phyloP scores from a whole-genome alignment of 2,113 vertebrate species.

The Thomomys bottae region DNA sequence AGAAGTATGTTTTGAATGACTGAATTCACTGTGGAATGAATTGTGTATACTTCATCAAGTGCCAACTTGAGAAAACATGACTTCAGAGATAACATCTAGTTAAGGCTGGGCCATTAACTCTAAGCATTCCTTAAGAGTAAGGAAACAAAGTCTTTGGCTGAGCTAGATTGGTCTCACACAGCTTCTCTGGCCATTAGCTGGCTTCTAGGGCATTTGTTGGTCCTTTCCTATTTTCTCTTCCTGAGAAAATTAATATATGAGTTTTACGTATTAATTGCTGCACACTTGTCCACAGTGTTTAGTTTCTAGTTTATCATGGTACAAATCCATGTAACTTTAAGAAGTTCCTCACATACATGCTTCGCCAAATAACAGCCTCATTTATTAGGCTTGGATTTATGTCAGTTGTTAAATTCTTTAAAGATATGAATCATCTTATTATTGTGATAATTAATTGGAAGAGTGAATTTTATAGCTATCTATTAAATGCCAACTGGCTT shows the following conservation, averaged over 20 bases:
- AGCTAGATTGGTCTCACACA: neutral
- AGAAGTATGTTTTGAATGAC: conserved; percentile 35
- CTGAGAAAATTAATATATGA: conserved; percentile 4
- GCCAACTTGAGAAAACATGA: neutral
- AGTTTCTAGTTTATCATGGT: neutral
- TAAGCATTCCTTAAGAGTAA: neutral
- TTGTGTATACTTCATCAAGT: neutral
- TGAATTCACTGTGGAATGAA: conserved; percentile 1
- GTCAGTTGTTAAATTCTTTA: conserved; percentile 56
- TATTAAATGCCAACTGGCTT: conserved; percentile 46
- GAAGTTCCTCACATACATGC: neutral
- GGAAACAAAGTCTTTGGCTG: neutral
- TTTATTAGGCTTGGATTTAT: conserved; percentile 40
- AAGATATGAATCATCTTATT: conserved; percentile 36
- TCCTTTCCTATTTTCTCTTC: conserved; percentile 22
- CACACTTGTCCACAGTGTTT: neutral
- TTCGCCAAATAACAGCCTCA: conserved; percentile 12
- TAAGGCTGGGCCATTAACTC: neutral
- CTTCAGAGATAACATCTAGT: neutral
- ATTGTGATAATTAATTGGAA: conserved; percentile 47
- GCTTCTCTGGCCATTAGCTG: neutral
- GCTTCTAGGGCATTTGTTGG: neutral
- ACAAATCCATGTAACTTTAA: conserved; percentile 12
- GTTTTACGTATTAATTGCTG: neutral
- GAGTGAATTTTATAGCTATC: conserved; percentile 27